Percentiles rank a stretch among this genome's conserved stretches.
Evolutionary conservation across 1,140 invertebrate genomes (phyloP).

Genomic region (Plectrocnemia conspersa): DNA sequence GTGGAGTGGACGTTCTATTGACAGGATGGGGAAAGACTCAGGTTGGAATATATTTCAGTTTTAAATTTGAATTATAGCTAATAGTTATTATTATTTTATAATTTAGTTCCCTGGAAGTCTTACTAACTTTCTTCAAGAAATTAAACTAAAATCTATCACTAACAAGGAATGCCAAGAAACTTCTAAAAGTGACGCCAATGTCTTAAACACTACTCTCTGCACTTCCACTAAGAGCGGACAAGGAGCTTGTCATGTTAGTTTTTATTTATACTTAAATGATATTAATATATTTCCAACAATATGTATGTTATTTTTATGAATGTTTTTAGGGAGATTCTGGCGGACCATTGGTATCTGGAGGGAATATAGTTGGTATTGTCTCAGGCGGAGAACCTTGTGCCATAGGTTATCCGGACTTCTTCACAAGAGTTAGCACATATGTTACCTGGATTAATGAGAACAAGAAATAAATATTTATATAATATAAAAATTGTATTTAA

Average conservation of each 20-base stretch:
- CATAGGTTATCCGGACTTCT: conserved; percentile 54
- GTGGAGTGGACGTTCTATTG: conserved; percentile 12
- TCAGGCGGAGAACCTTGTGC: conserved; percentile 59
- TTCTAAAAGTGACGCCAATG: conserved; percentile 19
- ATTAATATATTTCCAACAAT: no score
- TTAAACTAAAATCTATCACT: conserved; percentile 28
- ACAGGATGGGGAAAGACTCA: conserved; percentile 43
- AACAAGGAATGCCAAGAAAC: conserved; percentile 19
- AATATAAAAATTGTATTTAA: no score
- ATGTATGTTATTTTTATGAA: no score
- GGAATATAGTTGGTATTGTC: conserved; percentile 51
- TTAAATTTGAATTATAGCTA: neutral
- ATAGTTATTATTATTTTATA: neutral
- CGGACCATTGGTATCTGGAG: conserved; percentile 48
- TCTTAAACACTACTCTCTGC: conserved; percentile 44
- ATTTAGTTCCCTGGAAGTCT: conserved; percentile 29
- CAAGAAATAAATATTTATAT: no score
- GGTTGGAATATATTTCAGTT: conserved; percentile 27
- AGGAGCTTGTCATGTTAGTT: conserved; percentile 54
- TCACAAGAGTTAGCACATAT: conserved; percentile 46
- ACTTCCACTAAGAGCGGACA: conserved; percentile 56
- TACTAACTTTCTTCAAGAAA: conserved; percentile 29
- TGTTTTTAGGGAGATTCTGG: conserved; percentile 56
- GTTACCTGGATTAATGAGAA: conserved; percentile 47
- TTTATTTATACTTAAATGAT: no score